Evolutionary conservation across 2,113 vertebrate genomes (phyloP).

Genomic region (Chaetodon auriga): DNA sequence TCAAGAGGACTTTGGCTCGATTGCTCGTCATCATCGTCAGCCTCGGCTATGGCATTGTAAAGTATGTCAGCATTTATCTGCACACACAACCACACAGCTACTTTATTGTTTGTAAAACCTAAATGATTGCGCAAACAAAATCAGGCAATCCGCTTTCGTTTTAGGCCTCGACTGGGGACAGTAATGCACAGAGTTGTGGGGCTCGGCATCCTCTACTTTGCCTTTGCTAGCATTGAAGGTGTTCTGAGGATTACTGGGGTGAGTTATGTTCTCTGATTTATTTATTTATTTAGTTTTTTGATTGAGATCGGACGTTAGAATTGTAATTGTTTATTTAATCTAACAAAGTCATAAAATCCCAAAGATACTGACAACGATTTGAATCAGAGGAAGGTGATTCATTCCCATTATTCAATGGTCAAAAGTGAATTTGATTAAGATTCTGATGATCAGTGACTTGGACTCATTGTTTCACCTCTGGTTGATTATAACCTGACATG

Average conservation of each 20-base stretch:
- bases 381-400: background rate
- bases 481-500: background rate
- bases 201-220: constrained; percentile 88
- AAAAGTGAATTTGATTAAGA: too few relatives aligned
- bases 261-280: constrained; percentile 60
- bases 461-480: background rate
- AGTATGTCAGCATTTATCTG: constrained; percentile 81
- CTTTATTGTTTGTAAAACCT: background rate
- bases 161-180: constrained; percentile 89
- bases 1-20: constrained; percentile 91
- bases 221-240: constrained; percentile 89
- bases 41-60: constrained; percentile 92
- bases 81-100: background rate
- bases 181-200: constrained; percentile 92
- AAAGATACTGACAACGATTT: background rate
- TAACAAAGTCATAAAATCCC: too few relatives aligned
- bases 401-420: background rate
- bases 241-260: constrained; percentile 90
- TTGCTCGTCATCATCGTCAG: constrained; percentile 92
- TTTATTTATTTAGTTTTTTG: background rate
- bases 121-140: background rate
- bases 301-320: background rate
- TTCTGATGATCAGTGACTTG: too few relatives aligned
- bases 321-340: background rate
- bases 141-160: background rate